phyloP scores from a whole-genome alignment of 2,113 vertebrate species.

The Aythya baeri region DNA sequence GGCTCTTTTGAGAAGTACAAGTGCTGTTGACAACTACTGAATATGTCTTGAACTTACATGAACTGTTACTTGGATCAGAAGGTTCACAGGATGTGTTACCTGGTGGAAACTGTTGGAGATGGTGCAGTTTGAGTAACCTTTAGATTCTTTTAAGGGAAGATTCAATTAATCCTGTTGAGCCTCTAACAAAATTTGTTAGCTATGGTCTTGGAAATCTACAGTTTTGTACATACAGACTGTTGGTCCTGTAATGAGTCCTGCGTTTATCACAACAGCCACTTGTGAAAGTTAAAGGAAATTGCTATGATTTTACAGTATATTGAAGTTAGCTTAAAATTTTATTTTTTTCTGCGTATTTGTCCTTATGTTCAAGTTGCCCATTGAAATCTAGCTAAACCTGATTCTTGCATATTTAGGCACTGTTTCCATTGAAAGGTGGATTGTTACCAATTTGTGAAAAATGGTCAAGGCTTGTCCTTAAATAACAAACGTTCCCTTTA shows the following conservation, averaged over 20 bases:
- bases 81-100: not conserved
- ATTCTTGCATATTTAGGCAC: not conserved
- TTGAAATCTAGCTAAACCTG: not conserved
- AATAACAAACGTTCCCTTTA: not conserved
- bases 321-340: not conserved
- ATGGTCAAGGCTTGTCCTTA: not conserved
- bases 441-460: not conserved
- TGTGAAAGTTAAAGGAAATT: not conserved
- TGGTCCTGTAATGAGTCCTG: not conserved
- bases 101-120: not conserved
- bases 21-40: not conserved
- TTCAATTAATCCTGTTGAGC: not conserved
- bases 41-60: not conserved
- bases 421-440: not conserved
- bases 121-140: not conserved
- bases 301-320: not conserved
- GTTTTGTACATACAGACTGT: not conserved
- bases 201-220: not conserved
- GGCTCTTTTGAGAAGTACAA: not conserved
- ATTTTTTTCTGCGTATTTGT: not conserved
- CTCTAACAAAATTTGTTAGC: not conserved
- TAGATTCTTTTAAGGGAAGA: not conserved
- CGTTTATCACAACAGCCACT: not conserved
- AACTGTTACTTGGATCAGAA: not conserved
- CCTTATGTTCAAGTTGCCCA: not conserved